These are phyloP conservation scores for Enteromius trimaculatus DNA, from an alignment of 2,797 vertebrate species.

Conservation along the genomic window DNA sequence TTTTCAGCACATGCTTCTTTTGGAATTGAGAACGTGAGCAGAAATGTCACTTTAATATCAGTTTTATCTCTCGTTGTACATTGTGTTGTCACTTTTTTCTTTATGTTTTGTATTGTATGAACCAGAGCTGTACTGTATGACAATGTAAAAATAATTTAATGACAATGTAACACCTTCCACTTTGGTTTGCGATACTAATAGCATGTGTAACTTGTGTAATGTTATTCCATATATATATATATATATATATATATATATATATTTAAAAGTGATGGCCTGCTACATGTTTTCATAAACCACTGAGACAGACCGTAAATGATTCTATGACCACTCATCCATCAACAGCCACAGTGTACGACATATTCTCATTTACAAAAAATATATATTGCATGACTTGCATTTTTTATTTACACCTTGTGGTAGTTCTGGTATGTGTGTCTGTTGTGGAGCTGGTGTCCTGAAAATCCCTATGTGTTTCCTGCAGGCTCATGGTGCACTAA, in stretches of 20 bases:
- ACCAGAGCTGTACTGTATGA: constrained; percentile 82
- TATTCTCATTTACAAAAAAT: constrained; percentile 72
- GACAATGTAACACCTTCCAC: constrained; percentile 64
- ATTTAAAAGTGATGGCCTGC: constrained; percentile 64
- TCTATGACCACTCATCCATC: constrained; percentile 67
- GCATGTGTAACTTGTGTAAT: constrained; percentile 57
- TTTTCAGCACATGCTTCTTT: neutral
- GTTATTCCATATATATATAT: constrained; percentile 64
- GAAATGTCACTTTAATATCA: constrained; percentile 13
- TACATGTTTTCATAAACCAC: constrained; percentile 67
- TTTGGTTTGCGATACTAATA: constrained; percentile 66
- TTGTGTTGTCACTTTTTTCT: constrained; percentile 56
- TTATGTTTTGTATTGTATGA: constrained; percentile 78
- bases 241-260: constrained; percentile 61
- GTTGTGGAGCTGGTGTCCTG: constrained; percentile 43
- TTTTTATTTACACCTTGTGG: constrained; percentile 75
- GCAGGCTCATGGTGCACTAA: constrained; percentile 34
- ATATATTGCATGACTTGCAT: constrained; percentile 70
- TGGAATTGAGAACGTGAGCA: neutral
- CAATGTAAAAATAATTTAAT: constrained; percentile 84
- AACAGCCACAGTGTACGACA: constrained; percentile 69
- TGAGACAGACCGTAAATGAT: constrained; percentile 69
- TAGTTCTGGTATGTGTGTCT: constrained; percentile 57
- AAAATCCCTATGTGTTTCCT: constrained; percentile 35
- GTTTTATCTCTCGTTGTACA: constrained; percentile 7